Evolutionary conservation across 2,797 vertebrate genomes (phyloP), one percentile per base, ranked within the genome.

Genomic region (Argentina silus): DNA sequence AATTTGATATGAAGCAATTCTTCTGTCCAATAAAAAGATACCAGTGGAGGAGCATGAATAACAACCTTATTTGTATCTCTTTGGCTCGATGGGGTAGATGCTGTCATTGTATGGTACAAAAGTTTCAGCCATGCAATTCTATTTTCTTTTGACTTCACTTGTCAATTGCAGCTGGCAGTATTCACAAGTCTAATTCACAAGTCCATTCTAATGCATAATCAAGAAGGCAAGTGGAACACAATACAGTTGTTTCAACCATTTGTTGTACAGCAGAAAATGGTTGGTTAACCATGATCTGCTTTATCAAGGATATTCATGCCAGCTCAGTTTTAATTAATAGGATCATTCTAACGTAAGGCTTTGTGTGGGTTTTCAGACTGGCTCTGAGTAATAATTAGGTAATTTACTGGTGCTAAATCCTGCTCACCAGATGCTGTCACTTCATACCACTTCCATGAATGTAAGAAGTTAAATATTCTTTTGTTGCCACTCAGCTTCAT

Each of bases 321-420:
- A 50, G 69, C 74, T 83, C 74, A 69, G 67, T 78, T 80, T 57
- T 67, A 69, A 81, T 79, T 78, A 80, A 85, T 70, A 72, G 81
- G 78, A 83, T 85, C 79, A 75, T 81, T 61, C 7, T 73, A 72
- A 78, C 74, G 48, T 53, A 78, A 73, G 27, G 72, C 44, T 81
- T 75, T 75, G 53, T 74, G 21, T 73, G 73, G 75, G 76, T 36
- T 36, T 65, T 68, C 15, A 70, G 17, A 44, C n/a, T 19, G 14
- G 14, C 36, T 63, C 7, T 23, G 21, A 61, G 63, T 65, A 19
- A 8, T 45, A 43, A 44, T 44, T n/a, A 44, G 27, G 42, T 17
- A 7, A 44, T 17, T 17, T 19, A 19, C 61, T 17, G 42, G 9
- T 44, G 15, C 15, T 19, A 63, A 17, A 17, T 63, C 15, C 43